Evolutionary conservation across 1,140 invertebrate genomes (phyloP).

Genomic region (Callitettix versicolor): DNA sequence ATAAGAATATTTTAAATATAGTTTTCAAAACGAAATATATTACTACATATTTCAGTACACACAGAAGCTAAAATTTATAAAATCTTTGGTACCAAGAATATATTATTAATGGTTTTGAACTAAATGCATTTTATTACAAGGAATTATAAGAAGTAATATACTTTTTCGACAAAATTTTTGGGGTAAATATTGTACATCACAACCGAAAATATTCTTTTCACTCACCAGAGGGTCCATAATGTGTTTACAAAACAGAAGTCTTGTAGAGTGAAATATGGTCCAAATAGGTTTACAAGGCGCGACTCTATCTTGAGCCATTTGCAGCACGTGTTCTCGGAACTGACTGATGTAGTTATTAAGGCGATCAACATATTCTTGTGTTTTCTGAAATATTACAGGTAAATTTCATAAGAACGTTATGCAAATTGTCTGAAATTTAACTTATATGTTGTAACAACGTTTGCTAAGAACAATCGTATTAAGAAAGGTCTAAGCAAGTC

Average conservation of each 20-base stretch:
- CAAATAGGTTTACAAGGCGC: constrained; percentile 61
- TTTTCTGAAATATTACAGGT: constrained; percentile 42
- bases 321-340: constrained; percentile 51
- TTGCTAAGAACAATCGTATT: neutral
- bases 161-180: too few species aligned
- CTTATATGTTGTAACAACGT: neutral
- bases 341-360: constrained; percentile 51
- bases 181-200: neutral
- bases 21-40: too few species aligned
- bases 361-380: constrained; percentile 44
- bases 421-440: neutral
- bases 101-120: too few species aligned
- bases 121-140: too few species aligned
- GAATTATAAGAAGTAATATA: too few species aligned
- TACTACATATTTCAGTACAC: neutral
- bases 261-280: constrained; percentile 51
- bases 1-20: too few species aligned
- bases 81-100: too few species aligned
- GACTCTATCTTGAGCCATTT: constrained; percentile 46
- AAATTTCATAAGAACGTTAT: neutral
- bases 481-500: neutral
- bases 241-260: constrained; percentile 53
- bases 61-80: too few species aligned
- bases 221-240: constrained; percentile 56
- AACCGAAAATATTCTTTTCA: constrained; percentile 1